Evolutionary conservation across 2,113 vertebrate genomes (phyloP).

Genomic region (Chloroceryle aenea): DNA sequence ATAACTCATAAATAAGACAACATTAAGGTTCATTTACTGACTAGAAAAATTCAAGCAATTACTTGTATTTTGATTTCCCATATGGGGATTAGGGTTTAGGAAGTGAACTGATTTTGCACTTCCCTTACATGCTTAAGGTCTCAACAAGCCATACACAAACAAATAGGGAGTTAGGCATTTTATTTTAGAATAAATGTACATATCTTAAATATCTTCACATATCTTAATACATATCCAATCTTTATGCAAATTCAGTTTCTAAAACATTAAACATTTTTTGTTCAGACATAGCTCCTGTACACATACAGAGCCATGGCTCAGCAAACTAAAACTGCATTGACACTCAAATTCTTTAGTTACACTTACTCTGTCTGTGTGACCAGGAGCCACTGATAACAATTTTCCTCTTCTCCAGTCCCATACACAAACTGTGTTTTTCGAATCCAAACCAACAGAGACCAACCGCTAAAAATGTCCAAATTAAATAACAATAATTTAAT

Average conservation of each 20-base stretch:
- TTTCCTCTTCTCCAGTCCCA: constrained; percentile 99
- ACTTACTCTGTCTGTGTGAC: constrained; percentile 96
- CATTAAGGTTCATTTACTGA: background rate
- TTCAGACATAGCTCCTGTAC: background rate
- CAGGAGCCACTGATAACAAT: constrained; percentile 92
- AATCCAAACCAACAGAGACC: constrained; percentile 97
- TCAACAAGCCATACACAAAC: background rate
- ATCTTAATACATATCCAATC: background rate
- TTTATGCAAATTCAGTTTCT: background rate
- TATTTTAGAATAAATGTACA: background rate
- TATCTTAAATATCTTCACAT: background rate
- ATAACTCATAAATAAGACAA: background rate
- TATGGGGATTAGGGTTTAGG: background rate
- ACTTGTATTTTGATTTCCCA: constrained; percentile 10
- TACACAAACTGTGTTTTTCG: constrained; percentile 97
- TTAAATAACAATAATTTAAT: background rate
- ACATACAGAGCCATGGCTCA: background rate
- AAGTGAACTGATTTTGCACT: background rate
- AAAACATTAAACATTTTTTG: background rate
- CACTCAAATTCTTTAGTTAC: background rate
- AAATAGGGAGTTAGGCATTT: background rate
- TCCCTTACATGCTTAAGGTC: background rate
- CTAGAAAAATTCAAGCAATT: background rate
- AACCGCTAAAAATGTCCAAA: constrained; percentile 84
- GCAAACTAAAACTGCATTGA: background rate